Evolutionary conservation across 2,888 invertebrate species (phyloP), one percentile per base, ranked within the genome.

Genomic region (Tiliacea citrago): DNA sequence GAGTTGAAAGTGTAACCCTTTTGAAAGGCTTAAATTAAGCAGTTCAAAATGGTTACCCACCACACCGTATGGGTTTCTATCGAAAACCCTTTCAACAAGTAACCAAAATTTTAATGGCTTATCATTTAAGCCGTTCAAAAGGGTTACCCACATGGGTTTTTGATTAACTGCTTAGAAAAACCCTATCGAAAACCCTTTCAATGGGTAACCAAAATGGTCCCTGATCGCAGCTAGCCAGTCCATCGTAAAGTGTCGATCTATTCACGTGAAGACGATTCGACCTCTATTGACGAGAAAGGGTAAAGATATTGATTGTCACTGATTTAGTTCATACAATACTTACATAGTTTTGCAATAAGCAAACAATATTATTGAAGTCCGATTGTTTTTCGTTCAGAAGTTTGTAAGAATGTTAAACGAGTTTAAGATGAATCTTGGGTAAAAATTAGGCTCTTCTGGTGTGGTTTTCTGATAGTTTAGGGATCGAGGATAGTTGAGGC

Each of bases 231-330:
- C 49, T 21, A 47, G 49, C 12, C 24, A 39, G 29, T 66, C 39
- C 42, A 73, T 53, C 29, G 53, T 68, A 51, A 47, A 60, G 21
- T 60, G 79, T 68, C 21, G 51, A 35, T 47, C 35, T 78, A 68
- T 73, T 61, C 75, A 68, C 58, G 69, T 68, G 69, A 84, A 75
- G 67, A 42, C 58, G n/a, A 82, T 57, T 67, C 78, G 82, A 83
- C 82, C 82, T 85, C 82, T 83, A 77, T 67, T 61, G 73, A 70
- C 68, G 77, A 62, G 70, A 65, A 82, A 85, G 82, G 82, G 85
- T 78, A 83, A 83, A 68, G 63, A 77, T 73, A 82, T 73, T 82
- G 61, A 78, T 85, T 85, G 67, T n/a, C 69, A 81, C 67, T 84
- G 81, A 81, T 84, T 81, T 81, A 70, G 61, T 84, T 75, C 69